These are phyloP conservation scores for Ondatra zibethicus DNA, from an alignment of 2,113 vertebrate genomes.

Conservation along the genomic window DNA sequence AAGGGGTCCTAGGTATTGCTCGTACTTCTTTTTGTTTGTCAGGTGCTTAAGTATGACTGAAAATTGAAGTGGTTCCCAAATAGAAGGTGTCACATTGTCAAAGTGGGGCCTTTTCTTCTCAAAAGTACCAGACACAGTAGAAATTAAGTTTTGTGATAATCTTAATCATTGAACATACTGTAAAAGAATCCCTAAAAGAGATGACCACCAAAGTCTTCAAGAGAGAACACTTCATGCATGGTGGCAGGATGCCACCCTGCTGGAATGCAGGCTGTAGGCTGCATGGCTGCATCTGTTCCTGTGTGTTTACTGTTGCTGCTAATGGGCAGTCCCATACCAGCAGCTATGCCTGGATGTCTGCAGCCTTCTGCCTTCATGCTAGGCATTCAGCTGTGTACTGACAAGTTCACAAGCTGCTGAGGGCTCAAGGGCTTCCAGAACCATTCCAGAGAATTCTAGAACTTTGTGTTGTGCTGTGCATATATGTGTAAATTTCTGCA, in stretches of 20 bases:
- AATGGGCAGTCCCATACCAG: accelerated
- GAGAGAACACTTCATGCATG: not conserved
- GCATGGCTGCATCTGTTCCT: accelerated
- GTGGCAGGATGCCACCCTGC: accelerated
- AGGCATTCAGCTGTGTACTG: accelerated
- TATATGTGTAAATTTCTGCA: not conserved
- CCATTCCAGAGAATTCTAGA: not conserved
- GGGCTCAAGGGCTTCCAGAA: not conserved
- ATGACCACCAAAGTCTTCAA: not conserved
- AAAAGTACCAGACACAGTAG: not conserved
- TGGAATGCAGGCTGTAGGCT: accelerated
- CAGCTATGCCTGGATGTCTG: not conserved
- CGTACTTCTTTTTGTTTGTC: not conserved
- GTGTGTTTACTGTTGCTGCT: not conserved
- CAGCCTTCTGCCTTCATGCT: too few species aligned
- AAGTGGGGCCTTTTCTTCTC: not conserved
- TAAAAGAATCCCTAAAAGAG: too few species aligned
- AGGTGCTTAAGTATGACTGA: not conserved
- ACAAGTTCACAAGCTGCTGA: not conserved
- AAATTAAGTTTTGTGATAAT: not conserved
- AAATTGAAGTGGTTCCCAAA: not conserved
- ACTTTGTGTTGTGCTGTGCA: not conserved
- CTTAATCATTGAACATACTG: not conserved
- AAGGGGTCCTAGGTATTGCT: not conserved
- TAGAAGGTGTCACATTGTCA: not conserved